Percentiles rank a stretch among this genome's conserved stretches.
Evolutionary conservation across 2,888 invertebrate genomes (phyloP).

Genomic region (Cryptocheilus praepositus): DNA sequence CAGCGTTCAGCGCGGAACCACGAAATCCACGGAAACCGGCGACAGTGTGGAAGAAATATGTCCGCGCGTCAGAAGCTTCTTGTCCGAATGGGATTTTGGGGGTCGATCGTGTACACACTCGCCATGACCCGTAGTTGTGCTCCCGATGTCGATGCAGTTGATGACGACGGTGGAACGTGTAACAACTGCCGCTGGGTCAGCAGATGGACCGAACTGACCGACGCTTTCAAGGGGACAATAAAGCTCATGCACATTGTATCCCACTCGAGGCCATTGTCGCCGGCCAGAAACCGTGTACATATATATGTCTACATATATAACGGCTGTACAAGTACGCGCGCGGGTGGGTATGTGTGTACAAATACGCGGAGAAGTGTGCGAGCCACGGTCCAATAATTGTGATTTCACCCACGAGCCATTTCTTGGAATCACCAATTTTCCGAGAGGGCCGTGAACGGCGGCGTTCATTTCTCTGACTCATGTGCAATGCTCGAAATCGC

Average conservation of each 20-base stretch:
- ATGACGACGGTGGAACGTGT: slow-evolving; percentile 54
- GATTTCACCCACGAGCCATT: slow-evolving; percentile 54
- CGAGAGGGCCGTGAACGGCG: slow-evolving; percentile 40
- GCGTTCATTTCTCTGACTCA: not conserved
- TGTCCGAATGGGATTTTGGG: slow-evolving; percentile 7
- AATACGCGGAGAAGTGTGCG: slow-evolving; percentile 5
- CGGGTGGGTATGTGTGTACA: too few relatives aligned
- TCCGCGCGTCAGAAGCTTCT: too few relatives aligned
- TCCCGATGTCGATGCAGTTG: slow-evolving; percentile 60
- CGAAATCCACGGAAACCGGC: too few relatives aligned
- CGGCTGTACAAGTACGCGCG: too few relatives aligned
- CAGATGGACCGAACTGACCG: slow-evolving; percentile 73
- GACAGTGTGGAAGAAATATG: too few relatives aligned
- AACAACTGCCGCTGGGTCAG: slow-evolving; percentile 67
- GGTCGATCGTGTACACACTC: slow-evolving; percentile 22
- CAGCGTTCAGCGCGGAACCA: too few relatives aligned
- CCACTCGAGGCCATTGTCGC: slow-evolving; percentile 57
- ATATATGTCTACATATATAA: too few relatives aligned
- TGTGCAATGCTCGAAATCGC: too few relatives aligned
- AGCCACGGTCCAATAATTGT: slow-evolving; percentile 52
- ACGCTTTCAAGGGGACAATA: slow-evolving; percentile 70
- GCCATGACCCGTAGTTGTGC: too few relatives aligned
- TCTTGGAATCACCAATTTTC: slow-evolving; percentile 48
- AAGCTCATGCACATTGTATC: slow-evolving; percentile 68
- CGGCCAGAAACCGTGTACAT: slow-evolving; percentile 17